phyloP scores from a whole-genome alignment of 2,888 invertebrate genomes.

The Caenorhabditis sp. region DNA sequence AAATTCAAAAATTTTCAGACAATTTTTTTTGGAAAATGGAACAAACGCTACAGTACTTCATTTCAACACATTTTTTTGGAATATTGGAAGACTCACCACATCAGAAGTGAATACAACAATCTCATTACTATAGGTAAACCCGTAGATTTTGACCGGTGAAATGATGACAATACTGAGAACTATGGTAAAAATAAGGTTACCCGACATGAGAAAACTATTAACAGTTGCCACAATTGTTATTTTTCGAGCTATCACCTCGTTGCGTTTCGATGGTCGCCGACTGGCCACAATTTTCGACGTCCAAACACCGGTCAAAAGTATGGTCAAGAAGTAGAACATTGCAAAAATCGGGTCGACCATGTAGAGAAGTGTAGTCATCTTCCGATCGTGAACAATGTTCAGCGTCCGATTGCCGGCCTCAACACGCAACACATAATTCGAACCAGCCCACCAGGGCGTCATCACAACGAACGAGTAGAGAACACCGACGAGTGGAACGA shows the following conservation, averaged over 20 bases:
- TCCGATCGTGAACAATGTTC: not conserved
- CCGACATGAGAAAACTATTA: slow-evolving; percentile 29
- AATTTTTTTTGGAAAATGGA: too few species aligned
- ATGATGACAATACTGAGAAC: not conserved
- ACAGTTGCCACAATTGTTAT: slow-evolving; percentile 15
- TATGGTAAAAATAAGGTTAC: slow-evolving; percentile 19
- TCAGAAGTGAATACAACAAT: not conserved
- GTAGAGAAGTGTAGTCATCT: not conserved
- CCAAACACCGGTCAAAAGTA: slow-evolving; percentile 16
- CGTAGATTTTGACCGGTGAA: not conserved
- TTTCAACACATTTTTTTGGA: too few species aligned
- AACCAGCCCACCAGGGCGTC: slow-evolving; percentile 19
- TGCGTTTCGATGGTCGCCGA: not conserved
- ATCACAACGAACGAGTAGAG: slow-evolving; percentile 3
- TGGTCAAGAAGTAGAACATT: slow-evolving; percentile 25
- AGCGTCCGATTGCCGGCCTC: not conserved
- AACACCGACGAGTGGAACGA: slow-evolving; percentile 10
- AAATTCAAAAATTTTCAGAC: too few species aligned
- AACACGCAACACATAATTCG: not conserved
- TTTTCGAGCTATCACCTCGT: slow-evolving; percentile 1
- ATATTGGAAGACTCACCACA: not conserved
- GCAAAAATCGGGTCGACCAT: slow-evolving; percentile 12
- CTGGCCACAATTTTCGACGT: slow-evolving; percentile 5
- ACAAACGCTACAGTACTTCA: too few species aligned
- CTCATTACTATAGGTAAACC: not conserved